phyloP scores from a whole-genome alignment of 1,140 invertebrate genomes.

The Aphelinus atriplicis region DNA sequence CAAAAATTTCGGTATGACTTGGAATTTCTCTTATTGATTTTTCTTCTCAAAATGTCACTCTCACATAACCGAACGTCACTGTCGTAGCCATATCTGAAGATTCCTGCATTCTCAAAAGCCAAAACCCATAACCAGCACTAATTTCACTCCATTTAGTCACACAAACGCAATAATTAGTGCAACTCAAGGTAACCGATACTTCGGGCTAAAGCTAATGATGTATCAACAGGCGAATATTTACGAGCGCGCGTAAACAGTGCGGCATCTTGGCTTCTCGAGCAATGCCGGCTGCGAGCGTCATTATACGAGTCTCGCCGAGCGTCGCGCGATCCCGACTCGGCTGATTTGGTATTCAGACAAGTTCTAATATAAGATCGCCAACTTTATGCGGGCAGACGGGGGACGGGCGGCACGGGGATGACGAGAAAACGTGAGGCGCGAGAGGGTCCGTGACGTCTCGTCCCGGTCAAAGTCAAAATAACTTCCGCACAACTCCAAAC shows the following conservation, averaged over 20 bases:
- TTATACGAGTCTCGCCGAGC: constrained; percentile 48
- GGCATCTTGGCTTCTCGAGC: too few relatives aligned
- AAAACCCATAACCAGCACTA: too few relatives aligned
- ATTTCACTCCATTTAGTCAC: too few relatives aligned
- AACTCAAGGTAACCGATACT: neutral
- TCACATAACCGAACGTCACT: too few relatives aligned
- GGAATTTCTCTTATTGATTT: too few relatives aligned
- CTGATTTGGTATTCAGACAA: constrained; percentile 59
- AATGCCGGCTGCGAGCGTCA: constrained; percentile 41
- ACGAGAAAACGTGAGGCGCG: constrained; percentile 51
- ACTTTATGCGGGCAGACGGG: constrained; percentile 46
- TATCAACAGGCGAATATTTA: constrained; percentile 1
- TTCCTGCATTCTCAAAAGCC: too few relatives aligned
- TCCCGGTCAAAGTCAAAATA: constrained; percentile 57
- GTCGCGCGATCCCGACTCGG: constrained; percentile 40
- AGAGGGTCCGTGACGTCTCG: constrained; percentile 31
- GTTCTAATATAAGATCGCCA: constrained; percentile 57
- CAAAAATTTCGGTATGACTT: too few relatives aligned
- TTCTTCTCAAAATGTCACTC: too few relatives aligned
- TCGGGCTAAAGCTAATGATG: constrained; percentile 15
- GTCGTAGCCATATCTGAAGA: too few relatives aligned
- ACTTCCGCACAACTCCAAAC: constrained; percentile 58
- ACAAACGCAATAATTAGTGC: too few relatives aligned
- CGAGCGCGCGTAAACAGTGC: neutral
- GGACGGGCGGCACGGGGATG: constrained; percentile 4